A percentile compares a stretch with the other conserved stretches of the same genome.
These are phyloP conservation scores for Eucera pruinosa DNA, from an alignment of 2,888 invertebrate genomes.

Conservation along the genomic window DNA sequence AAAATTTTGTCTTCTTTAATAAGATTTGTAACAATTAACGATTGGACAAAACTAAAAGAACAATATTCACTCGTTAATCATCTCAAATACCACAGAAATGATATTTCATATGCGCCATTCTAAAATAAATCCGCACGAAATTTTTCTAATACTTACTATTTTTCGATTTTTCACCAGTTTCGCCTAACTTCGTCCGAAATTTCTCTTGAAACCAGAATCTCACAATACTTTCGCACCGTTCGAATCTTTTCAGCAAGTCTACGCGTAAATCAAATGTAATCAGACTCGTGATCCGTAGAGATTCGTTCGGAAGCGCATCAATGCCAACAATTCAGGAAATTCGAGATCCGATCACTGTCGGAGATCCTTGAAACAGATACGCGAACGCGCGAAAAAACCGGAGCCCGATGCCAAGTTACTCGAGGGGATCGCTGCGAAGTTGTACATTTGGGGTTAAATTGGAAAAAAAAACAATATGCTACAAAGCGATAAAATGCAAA, in stretches of 20 bases:
- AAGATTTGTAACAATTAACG: too few relatives aligned
- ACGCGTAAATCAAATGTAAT: constrained; percentile 3
- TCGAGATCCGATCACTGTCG: constrained; percentile 1
- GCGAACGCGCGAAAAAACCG: not conserved
- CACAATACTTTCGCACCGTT: not conserved
- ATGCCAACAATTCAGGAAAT: constrained; percentile 1
- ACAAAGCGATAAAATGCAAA: constrained; percentile 45
- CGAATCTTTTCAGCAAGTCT: not conserved
- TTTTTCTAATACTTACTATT: too few relatives aligned
- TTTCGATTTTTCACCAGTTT: too few relatives aligned
- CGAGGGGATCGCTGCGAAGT: not conserved
- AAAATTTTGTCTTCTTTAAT: too few relatives aligned
- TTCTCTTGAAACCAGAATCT: too few relatives aligned
- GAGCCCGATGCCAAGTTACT: not conserved
- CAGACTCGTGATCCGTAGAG: not conserved
- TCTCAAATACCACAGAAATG: too few relatives aligned
- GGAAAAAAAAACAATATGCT: constrained; percentile 35
- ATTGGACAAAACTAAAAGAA: too few relatives aligned
- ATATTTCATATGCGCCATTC: too few relatives aligned
- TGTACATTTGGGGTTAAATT: not conserved
- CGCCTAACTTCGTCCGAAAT: too few relatives aligned
- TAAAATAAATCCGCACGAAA: too few relatives aligned
- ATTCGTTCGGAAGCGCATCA: not conserved
- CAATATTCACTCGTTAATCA: too few relatives aligned
- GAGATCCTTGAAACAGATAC: constrained; percentile 10